Conservation (phyloP, 2,888 invertebrate species). For the Koerneria pararmatus region DNA sequence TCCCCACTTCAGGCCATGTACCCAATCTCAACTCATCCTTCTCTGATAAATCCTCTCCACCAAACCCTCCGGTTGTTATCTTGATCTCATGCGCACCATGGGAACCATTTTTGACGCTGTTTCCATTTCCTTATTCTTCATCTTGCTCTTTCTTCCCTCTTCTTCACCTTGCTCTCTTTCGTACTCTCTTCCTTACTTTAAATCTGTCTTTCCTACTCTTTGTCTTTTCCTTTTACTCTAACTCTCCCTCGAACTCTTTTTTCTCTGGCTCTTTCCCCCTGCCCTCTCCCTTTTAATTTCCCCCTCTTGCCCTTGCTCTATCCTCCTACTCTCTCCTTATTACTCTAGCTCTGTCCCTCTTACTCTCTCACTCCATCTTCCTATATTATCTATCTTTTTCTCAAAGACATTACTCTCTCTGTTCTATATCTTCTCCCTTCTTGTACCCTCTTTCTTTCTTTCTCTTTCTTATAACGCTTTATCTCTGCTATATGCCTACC, state of each 20-base stretch:
- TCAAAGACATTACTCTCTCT: not conserved
- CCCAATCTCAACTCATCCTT: not conserved
- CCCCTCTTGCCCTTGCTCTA: conserved; percentile 1
- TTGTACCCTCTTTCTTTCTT: not conserved
- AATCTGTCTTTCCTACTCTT: too few relatives aligned
- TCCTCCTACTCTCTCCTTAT: not conserved
- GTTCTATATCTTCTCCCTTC: not conserved
- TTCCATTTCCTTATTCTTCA: conserved; percentile 2
- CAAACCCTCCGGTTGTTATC: conserved; percentile 4
- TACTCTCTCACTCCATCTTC: not conserved
- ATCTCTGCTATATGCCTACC: too few relatives aligned
- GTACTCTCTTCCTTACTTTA: too few relatives aligned
- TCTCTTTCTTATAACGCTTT: too few relatives aligned
- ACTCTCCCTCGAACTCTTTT: too few relatives aligned
- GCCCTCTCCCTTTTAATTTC: not conserved
- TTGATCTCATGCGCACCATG: too few relatives aligned
- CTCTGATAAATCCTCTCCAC: not conserved
- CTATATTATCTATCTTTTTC: not conserved
- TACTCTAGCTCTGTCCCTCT: not conserved
- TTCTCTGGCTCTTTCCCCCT: not conserved
- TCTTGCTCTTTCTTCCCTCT: not conserved
- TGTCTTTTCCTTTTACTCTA: too few relatives aligned
- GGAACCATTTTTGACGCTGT: too few relatives aligned
- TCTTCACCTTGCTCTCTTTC: not conserved
- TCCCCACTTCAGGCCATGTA: too few relatives aligned